Percentiles rank a stretch among this genome's conserved stretches.
These are phyloP conservation scores for Salarias fasciatus DNA, from an alignment of 2,797 vertebrate species.

Conservation along the genomic window DNA sequence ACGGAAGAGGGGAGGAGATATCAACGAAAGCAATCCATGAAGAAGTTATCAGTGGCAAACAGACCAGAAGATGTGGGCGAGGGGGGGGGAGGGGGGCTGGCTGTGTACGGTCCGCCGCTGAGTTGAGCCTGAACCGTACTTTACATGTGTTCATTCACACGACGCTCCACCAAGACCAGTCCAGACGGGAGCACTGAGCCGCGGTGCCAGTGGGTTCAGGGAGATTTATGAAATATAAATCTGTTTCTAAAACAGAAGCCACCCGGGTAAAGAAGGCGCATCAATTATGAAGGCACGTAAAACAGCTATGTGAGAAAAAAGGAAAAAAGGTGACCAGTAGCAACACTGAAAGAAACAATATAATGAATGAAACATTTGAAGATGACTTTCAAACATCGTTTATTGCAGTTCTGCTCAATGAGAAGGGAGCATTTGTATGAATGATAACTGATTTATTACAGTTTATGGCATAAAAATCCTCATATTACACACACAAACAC, in stretches of 20 bases:
- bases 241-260: constrained; percentile 25
- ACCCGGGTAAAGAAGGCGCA: constrained; percentile 7
- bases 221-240: constrained; percentile 51
- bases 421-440: too few relatives aligned
- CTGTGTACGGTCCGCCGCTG: constrained; percentile 15
- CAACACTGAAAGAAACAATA: background rate
- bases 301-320: constrained; percentile 8
- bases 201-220: constrained; percentile 14
- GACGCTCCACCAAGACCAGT: background rate
- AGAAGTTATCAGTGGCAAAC: constrained; percentile 61
- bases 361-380: background rate
- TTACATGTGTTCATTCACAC: constrained; percentile 20
- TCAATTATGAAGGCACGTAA: constrained; percentile 35
- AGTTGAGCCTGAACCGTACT: constrained; percentile 7
- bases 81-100: constrained; percentile 24
- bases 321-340: background rate
- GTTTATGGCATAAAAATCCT: too few relatives aligned
- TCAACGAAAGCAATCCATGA: constrained; percentile 46
- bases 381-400: too few relatives aligned
- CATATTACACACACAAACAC: too few relatives aligned
- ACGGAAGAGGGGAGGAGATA: constrained; percentile 45
- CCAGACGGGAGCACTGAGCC: constrained; percentile 26
- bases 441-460: too few relatives aligned
- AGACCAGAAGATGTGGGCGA: constrained; percentile 50
- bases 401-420: too few relatives aligned